Evolutionary conservation across 1,140 invertebrate genomes (phyloP).

Genomic region (Papilio aristodemus): DNA sequence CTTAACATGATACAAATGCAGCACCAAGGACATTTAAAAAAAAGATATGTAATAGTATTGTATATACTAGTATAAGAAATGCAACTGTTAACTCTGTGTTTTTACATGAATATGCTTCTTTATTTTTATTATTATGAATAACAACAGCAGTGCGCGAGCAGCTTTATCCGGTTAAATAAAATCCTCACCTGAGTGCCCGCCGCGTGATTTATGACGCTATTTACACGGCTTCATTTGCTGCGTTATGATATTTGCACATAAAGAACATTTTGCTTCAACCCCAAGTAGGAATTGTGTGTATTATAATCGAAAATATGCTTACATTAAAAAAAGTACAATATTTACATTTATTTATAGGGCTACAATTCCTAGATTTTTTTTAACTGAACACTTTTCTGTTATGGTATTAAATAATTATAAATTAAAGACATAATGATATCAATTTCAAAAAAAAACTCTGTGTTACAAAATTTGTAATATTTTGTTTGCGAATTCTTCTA

Average conservation of each 20-base stretch:
- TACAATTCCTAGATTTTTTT: no score
- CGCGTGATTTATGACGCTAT: slow-evolving; percentile 10
- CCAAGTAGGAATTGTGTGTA: background rate
- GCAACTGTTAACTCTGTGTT: background rate
- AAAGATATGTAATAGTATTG: no score
- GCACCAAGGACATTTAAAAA: no score
- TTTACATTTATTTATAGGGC: no score
- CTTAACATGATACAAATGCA: no score
- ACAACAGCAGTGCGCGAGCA: background rate
- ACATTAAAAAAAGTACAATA: background rate
- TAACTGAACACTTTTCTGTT: no score
- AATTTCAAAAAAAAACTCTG: no score
- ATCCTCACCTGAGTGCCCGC: background rate
- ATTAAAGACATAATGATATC: no score
- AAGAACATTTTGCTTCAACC: background rate
- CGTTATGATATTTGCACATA: background rate
- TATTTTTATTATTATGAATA: background rate
- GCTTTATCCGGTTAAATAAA: slow-evolving; percentile 15
- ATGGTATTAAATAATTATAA: no score
- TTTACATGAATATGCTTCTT: background rate
- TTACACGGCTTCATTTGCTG: slow-evolving; percentile 12
- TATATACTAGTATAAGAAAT: no score
- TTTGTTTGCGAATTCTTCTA: no score
- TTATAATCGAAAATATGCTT: background rate
- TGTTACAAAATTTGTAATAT: no score